phyloP scores from a whole-genome alignment of 2,113 vertebrate genomes.

The Thomomys bottae region DNA sequence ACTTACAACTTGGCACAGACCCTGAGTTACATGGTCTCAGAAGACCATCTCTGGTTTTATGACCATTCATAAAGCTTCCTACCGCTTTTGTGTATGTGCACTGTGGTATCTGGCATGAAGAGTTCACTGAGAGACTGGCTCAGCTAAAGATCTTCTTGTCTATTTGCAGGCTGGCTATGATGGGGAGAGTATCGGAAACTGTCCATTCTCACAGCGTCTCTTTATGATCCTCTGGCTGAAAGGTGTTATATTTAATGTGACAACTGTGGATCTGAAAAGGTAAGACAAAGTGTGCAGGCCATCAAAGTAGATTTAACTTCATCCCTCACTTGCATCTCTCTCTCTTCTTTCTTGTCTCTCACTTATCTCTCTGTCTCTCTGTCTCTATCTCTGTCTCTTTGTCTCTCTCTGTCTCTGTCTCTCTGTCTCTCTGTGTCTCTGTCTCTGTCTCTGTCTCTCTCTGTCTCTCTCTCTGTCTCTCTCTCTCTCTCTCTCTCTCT shows the following conservation, averaged over 20 bases:
- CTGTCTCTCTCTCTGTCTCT: too few relatives aligned
- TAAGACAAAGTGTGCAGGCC: constrained; percentile 68
- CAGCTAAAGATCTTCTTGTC: background rate
- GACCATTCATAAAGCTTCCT: too few relatives aligned
- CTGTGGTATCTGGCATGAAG: background rate
- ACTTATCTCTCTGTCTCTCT: too few relatives aligned
- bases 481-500: too few relatives aligned
- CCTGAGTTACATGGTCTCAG: background rate
- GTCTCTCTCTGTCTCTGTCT: too few relatives aligned
- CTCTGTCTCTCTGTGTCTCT: too few relatives aligned
- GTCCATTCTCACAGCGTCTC: constrained; percentile 96
- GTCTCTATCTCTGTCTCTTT: too few relatives aligned
- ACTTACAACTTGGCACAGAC: background rate
- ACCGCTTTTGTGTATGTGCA: accelerated
- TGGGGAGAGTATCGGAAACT: constrained; percentile 96
- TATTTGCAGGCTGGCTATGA: constrained; percentile 92
- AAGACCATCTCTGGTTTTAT: accelerated
- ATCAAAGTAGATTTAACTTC: too few relatives aligned
- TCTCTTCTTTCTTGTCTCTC: too few relatives aligned
- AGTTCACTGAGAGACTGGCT: background rate
- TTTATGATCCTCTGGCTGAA: constrained; percentile 99
- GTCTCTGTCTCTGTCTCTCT: too few relatives aligned
- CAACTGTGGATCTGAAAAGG: constrained; percentile 97
- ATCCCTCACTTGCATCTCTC: too few relatives aligned
- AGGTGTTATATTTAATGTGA: constrained; percentile 96